Percentiles rank a stretch among this genome's conserved stretches.
Conservation (phyloP, 2,113 vertebrate species). For the Ammodytes marinus region DNA sequence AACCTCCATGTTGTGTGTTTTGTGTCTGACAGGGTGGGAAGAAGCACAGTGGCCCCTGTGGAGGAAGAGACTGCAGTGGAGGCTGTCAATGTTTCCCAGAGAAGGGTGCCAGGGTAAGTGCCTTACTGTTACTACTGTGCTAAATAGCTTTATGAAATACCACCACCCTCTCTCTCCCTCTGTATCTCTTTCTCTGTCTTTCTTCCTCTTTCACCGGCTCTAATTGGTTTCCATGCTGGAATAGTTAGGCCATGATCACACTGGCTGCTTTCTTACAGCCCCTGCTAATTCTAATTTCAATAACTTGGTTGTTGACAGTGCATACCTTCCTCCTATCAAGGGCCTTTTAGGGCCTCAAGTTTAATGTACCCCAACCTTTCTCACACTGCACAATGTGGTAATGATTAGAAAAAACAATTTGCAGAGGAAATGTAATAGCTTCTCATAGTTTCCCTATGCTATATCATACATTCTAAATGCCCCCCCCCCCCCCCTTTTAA, state of each 20-base stretch:
- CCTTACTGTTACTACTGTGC: slow-evolving; percentile 47
- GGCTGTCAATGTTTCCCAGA: slow-evolving; percentile 96
- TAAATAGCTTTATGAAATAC: slow-evolving; percentile 28
- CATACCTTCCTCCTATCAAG: neutral
- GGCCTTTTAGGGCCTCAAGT: neutral
- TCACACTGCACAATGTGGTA: neutral
- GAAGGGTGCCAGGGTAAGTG: slow-evolving; percentile 96
- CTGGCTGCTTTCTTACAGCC: neutral
- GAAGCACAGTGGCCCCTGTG: slow-evolving; percentile 90
- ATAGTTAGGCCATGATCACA: slow-evolving; percentile 33
- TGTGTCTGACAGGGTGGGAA: slow-evolving; percentile 90
- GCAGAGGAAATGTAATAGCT: neutral
- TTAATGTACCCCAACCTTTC: neutral
- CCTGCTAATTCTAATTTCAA: neutral
- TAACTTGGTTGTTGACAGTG: slow-evolving; percentile 4
- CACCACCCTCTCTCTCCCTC: slow-evolving; percentile 8
- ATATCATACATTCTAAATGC: neutral
- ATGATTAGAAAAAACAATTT: neutral
- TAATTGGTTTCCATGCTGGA: slow-evolving; percentile 3
- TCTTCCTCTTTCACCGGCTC: neutral
- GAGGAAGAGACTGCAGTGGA: slow-evolving; percentile 96
- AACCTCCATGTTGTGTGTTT: slow-evolving; percentile 49
- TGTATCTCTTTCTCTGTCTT: neutral
- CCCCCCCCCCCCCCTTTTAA: neutral
- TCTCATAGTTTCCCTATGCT: neutral